Base-by-base conservation (phyloP, 2,113 vertebrate species). In the Rostratula benghalensis region DNA sequence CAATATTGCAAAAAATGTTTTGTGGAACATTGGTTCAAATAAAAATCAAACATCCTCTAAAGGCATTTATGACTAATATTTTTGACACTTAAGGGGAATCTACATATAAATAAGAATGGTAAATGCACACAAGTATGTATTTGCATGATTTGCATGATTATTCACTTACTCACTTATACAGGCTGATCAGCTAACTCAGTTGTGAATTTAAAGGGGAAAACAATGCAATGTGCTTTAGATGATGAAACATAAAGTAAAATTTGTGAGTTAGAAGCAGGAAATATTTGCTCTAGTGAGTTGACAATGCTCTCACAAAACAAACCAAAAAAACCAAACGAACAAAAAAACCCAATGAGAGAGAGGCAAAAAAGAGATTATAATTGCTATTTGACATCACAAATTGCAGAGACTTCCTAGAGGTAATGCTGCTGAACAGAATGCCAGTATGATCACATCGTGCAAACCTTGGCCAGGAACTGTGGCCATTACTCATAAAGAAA, bases 391-490 rank as follows among this genome's bases (percentile, higher is more conserved):
- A 56, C 15, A 43, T 56, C 14, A 45, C 17, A 79, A n/a, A 79
- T 77, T 83, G 60, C 41, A 77, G 28, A 61, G 21, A n/a, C 18
- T 61, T 83, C 46, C 33, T 60, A n/a, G 59, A 90, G n/a, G 15
- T 27, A 67, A 50, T 4, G 37, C 4, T 51, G 13, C 23, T 84
- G 53, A 89, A 63, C 18, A 75, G 33, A 57, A 87, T 67, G 25
- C 23, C 27, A 23, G 5, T 33, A 28, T 35, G 11, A 48, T 50
- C 17, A 59, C 3, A 0, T 35, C 68, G 11, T 1, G 3, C 25
- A 65, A 39, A 77, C n/a, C 19, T 33, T 65, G 45, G 22, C 13
- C 18, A 69, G 50, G 14, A 74, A 56, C 20, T 24, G 15, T 37
- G 27, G 4, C 23, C 77, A 41, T 45, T 33, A 23, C 19, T 80